Evolutionary conservation across 1,140 invertebrate genomes (phyloP).

Genomic region (Fopius arisanus): DNA sequence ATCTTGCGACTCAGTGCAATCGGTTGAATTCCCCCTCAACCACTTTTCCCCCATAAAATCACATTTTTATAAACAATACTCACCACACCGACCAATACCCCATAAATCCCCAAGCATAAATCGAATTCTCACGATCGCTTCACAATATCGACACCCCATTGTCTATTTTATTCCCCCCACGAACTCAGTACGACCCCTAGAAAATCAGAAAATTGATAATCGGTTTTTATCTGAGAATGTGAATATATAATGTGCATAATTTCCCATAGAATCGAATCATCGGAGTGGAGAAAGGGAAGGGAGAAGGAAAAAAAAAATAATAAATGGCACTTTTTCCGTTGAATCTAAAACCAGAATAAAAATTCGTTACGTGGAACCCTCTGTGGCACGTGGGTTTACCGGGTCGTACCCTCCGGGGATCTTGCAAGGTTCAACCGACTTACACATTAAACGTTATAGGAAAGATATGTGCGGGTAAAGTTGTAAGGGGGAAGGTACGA

Average conservation of each 20-base stretch:
- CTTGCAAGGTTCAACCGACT: conserved; percentile 36
- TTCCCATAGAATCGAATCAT: too few relatives aligned
- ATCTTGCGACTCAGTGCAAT: background rate
- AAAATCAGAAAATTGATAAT: too few relatives aligned
- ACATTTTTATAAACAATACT: background rate
- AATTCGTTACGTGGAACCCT: conserved; percentile 25
- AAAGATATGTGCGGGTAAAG: conserved; percentile 8
- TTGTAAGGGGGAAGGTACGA: conserved; percentile 30
- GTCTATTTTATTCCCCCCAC: too few relatives aligned
- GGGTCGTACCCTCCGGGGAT: conserved; percentile 14
- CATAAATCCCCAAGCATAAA: too few relatives aligned
- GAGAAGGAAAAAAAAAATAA: background rate
- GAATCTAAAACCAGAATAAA: conserved; percentile 22
- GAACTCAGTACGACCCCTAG: too few relatives aligned
- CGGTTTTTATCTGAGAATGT: too few relatives aligned
- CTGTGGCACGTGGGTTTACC: conserved; percentile 21
- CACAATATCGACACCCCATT: too few relatives aligned
- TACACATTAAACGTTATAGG: conserved; percentile 5
- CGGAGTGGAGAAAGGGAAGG: background rate
- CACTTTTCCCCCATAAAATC: background rate
- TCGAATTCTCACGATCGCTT: too few relatives aligned
- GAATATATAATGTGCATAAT: too few relatives aligned
- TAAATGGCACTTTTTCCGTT: background rate
- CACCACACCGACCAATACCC: too few relatives aligned
- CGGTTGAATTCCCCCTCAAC: background rate